Conservation (phyloP, 2,113 vertebrate species). For the Halcyon senegalensis region DNA sequence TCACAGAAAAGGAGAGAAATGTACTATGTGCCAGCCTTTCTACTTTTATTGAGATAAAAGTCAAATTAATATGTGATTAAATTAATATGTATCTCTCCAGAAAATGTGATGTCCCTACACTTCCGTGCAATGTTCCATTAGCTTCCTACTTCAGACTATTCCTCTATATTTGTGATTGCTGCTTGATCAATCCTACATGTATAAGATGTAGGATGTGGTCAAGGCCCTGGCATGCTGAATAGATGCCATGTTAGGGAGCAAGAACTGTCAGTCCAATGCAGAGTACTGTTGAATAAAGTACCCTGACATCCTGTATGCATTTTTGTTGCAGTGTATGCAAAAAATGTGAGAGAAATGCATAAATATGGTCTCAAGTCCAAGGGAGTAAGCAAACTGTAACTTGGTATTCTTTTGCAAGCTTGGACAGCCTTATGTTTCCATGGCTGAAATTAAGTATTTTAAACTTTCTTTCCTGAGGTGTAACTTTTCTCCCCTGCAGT, state of each 20-base stretch:
- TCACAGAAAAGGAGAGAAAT: neutral
- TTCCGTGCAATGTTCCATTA: neutral
- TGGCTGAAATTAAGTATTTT: neutral
- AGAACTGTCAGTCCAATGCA: neutral
- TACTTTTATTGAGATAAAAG: neutral
- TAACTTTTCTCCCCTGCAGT: neutral
- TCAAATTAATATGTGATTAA: neutral
- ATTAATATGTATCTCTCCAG: neutral
- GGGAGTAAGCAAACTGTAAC: neutral
- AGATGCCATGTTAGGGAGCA: neutral
- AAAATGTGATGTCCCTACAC: neutral
- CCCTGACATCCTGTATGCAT: neutral
- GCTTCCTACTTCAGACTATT: neutral
- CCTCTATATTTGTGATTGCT: neutral
- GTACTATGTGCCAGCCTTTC: neutral
- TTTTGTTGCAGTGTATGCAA: neutral
- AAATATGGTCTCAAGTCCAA: slow-evolving; percentile 13
- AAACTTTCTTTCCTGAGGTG: neutral
- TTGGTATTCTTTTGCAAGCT: neutral
- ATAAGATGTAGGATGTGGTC: neutral
- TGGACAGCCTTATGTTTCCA: neutral
- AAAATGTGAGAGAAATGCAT: neutral
- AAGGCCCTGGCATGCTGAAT: neutral
- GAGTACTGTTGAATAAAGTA: neutral
- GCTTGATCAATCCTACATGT: neutral